Evolutionary conservation across 1,140 invertebrate genomes (phyloP).

Genomic region (Elymnias hypermnestra): DNA sequence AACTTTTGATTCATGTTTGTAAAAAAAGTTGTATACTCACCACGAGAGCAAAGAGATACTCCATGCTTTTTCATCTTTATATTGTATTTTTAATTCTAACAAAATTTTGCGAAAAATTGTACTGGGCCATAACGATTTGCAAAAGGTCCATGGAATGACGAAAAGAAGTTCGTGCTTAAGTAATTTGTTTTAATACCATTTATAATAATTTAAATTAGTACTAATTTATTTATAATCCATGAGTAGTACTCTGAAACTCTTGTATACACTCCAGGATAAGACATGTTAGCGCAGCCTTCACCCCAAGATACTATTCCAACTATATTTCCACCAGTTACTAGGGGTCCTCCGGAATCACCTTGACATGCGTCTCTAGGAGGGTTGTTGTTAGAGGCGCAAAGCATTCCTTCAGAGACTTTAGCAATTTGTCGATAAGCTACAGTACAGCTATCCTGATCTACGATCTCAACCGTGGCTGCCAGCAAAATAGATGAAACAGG

Average conservation of each 20-base stretch:
- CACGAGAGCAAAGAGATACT: no score
- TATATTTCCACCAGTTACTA: conserved; percentile 69
- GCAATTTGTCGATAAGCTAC: conserved; percentile 46
- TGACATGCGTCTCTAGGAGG: conserved; percentile 77
- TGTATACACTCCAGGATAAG: conserved; percentile 88
- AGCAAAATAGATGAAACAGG: conserved; percentile 34
- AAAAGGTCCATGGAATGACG: no score
- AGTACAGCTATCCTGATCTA: conserved; percentile 37
- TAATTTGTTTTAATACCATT: background rate
- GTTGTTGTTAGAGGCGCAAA: conserved; percentile 49
- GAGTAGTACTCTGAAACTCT: conserved; percentile 76
- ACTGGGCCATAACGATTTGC: no score
- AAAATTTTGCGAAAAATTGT: no score
- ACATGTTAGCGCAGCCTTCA: conserved; percentile 80
- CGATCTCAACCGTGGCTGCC: conserved; percentile 47
- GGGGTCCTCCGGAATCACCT: conserved; percentile 82
- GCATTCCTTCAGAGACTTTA: conserved; percentile 48
- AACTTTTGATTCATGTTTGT: no score
- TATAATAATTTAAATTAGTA: conserved; percentile 2
- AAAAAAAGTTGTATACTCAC: no score
- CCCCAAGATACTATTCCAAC: conserved; percentile 85
- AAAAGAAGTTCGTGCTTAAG: background rate
- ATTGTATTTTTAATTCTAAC: no score
- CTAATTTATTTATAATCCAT: conserved; percentile 42
- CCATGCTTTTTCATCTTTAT: no score